A percentile compares a stretch with the other conserved stretches of the same genome.
These are phyloP conservation scores for Seira ritae DNA, from an alignment of 2,888 invertebrate species.

Conservation along the genomic window DNA sequence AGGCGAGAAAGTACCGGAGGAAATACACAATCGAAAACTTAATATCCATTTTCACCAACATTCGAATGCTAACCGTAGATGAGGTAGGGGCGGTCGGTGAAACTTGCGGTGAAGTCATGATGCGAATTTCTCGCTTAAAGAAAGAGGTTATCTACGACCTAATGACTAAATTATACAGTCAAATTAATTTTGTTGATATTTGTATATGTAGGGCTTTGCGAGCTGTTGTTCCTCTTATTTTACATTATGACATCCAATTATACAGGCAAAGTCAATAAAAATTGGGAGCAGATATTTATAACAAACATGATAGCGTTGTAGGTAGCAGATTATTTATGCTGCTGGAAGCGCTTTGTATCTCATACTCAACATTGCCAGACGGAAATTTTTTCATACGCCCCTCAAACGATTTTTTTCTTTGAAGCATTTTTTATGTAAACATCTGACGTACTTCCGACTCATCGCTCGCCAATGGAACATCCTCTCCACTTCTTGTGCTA, in stretches of 20 bases:
- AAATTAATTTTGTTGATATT: slow-evolving; percentile 63
- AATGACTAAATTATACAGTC: slow-evolving; percentile 58
- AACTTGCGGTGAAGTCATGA: slow-evolving; percentile 48
- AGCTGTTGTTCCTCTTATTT: slow-evolving; percentile 38
- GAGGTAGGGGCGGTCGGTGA: slow-evolving; percentile 48
- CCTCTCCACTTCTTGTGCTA: no score
- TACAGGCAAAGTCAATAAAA: not conserved
- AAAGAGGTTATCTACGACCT: slow-evolving; percentile 40
- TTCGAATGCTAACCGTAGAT: slow-evolving; percentile 35
- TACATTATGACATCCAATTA: slow-evolving; percentile 12
- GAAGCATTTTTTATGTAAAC: no score
- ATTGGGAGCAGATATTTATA: no score
- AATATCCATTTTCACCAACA: slow-evolving; percentile 33
- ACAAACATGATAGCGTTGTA: no score
- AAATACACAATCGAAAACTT: slow-evolving; percentile 36
- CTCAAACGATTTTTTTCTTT: no score
- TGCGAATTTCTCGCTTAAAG: slow-evolving; percentile 48
- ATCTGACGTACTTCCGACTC: no score
- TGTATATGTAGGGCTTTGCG: slow-evolving; percentile 49
- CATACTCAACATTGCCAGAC: no score
- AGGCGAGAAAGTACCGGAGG: slow-evolving; percentile 18
- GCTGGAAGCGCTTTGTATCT: no score
- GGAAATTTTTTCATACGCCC: no score
- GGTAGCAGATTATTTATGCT: no score
- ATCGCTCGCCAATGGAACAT: not conserved